Evolutionary conservation across 2,797 vertebrate genomes (phyloP), one percentile per base, ranked within the genome.

Genomic region (Spinus pinus): DNA sequence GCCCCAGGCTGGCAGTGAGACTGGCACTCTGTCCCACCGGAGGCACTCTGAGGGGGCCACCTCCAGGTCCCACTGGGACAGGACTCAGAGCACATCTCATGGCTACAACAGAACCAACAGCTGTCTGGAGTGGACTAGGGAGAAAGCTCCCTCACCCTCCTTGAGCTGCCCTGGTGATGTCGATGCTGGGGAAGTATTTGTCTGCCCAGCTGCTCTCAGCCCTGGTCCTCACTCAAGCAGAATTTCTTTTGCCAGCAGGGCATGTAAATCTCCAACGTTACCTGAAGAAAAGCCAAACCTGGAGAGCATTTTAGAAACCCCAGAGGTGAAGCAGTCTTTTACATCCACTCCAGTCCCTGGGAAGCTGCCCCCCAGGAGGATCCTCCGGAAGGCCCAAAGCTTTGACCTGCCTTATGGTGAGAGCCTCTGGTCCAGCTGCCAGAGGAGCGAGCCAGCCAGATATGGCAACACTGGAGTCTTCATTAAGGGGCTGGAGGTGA

Each of bases 381-480:
- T 97, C n/a, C 97, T 99, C 39, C 98, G 98, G 31, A 99, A 99
- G 90, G 98, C 98, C 9, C 98, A 98, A 44, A 99, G 99, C 94
- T 98, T 99, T 23, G 99, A 99, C 94, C 97, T 97, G 2, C 98
- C 98, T 10, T 83, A 98, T 35, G 96, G 98, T 1, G 98, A 98
- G 81, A 90, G 62, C 15, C 67, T 88, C 3, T 97, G 98, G 46
- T 97, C 97, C 17, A 95, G 97, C 14, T 97, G 98, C 83, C 97
- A 98, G 70, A 96, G 98, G 24, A 98, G 98, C 1, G 98, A 98
- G 71, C 98, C 98, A 0, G 96, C 94, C 14, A 96, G 96, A 18
- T 96, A 98, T 0, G 98, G 98, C 54, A 98, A 98, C 98, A 98
- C 97, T 0, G 98, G 98, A 0, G 98, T 99, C 53, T 98, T 98